These are phyloP conservation scores for Troides helena DNA, from an alignment of 2,888 invertebrate species.

Conservation along the genomic window DNA sequence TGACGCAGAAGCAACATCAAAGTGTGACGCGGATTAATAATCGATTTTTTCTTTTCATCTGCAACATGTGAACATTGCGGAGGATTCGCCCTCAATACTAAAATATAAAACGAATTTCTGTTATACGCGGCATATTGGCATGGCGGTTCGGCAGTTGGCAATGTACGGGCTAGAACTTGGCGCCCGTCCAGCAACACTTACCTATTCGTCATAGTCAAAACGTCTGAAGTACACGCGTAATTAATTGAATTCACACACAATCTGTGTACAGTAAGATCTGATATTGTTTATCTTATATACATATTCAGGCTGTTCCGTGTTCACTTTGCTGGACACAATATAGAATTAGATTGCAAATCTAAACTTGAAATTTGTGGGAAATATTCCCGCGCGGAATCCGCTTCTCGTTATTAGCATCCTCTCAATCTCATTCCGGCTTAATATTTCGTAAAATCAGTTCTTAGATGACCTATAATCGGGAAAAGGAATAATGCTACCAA, in stretches of 20 bases:
- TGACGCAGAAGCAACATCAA: conserved; percentile 3
- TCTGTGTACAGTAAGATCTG: conserved; percentile 8
- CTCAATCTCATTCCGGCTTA: too few relatives aligned
- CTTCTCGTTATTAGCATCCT: too few relatives aligned
- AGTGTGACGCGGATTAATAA: not conserved
- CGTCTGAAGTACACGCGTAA: conserved; percentile 32
- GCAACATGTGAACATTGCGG: conserved; percentile 19
- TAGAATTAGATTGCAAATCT: too few relatives aligned
- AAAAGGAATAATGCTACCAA: too few relatives aligned
- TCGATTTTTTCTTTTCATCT: conserved; percentile 6
- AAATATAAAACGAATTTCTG: conserved; percentile 37
- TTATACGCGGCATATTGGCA: conserved; percentile 43
- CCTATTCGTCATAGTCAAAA: conserved; percentile 34
- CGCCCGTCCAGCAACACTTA: conserved; percentile 41
- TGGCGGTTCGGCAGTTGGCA: conserved; percentile 33
- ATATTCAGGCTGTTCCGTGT: too few relatives aligned
- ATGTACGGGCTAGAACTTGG: conserved; percentile 38
- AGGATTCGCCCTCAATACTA: conserved; percentile 41
- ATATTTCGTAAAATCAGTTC: too few relatives aligned
- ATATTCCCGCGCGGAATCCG: too few relatives aligned
- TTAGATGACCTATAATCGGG: too few relatives aligned
- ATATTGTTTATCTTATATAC: conserved; percentile 10
- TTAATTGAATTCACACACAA: conserved; percentile 37
- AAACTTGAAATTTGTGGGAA: too few relatives aligned
- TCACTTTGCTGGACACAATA: too few relatives aligned